Percentiles rank a stretch among this genome's conserved stretches.
These are phyloP conservation scores for Gymnarchus niloticus DNA, from an alignment of 2,113 vertebrate species.

Conservation along the genomic window DNA sequence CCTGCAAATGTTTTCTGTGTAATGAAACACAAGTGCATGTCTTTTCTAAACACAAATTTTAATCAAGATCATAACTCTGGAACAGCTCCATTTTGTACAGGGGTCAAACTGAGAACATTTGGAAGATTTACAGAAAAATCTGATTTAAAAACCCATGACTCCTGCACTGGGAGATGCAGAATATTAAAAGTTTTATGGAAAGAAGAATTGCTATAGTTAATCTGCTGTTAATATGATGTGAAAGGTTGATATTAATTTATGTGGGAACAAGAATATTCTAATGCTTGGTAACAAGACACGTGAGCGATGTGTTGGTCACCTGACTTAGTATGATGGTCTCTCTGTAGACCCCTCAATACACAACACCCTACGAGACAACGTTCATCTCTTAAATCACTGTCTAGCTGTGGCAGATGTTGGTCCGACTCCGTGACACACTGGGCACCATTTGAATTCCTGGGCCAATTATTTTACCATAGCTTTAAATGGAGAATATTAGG, in stretches of 20 bases:
- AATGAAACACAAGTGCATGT: neutral
- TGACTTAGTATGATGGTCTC: too few species aligned
- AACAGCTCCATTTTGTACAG: too few species aligned
- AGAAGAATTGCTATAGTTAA: too few species aligned
- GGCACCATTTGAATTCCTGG: neutral
- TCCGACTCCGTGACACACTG: neutral
- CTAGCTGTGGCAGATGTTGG: neutral
- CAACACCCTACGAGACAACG: neutral
- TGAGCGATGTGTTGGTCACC: too few species aligned
- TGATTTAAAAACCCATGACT: constrained; percentile 29
- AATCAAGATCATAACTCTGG: constrained; percentile 16
- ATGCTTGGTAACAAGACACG: too few species aligned
- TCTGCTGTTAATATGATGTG: too few species aligned
- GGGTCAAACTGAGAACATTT: too few species aligned
- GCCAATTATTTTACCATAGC: neutral
- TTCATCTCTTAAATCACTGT: neutral
- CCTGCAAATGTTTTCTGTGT: neutral
- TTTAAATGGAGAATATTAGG: neutral
- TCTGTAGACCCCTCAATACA: neutral
- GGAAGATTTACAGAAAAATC: constrained; percentile 36
- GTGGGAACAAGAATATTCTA: too few species aligned
- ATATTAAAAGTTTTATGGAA: neutral
- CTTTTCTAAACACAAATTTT: constrained; percentile 20
- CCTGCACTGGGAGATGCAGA: neutral
- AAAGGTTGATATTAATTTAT: too few species aligned